Percentiles rank a stretch among this genome's conserved stretches.
Evolutionary conservation across 2,113 vertebrate genomes (phyloP).

Genomic region (Holacanthus passer): DNA sequence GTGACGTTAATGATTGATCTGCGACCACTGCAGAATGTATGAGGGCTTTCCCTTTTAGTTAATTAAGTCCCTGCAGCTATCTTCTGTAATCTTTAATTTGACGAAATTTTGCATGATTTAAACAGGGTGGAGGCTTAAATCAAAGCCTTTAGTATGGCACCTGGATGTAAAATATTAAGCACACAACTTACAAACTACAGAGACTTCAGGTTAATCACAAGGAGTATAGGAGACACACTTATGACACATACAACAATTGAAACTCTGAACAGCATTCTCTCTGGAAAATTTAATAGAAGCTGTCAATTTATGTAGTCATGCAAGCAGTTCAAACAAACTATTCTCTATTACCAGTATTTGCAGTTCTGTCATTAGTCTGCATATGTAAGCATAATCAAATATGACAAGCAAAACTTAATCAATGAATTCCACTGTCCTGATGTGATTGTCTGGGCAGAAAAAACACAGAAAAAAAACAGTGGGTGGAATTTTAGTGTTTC

Average conservation of each 20-base stretch:
- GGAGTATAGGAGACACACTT: neutral
- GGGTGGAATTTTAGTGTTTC: no score
- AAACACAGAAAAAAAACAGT: no score
- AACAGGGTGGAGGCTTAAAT: neutral
- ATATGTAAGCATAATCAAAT: neutral
- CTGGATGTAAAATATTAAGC: slow-evolving; percentile 5
- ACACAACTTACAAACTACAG: neutral
- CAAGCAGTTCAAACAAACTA: neutral
- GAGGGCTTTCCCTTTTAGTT: neutral
- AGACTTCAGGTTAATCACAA: neutral
- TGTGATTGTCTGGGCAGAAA: no score
- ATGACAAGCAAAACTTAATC: no score
- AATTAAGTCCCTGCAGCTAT: neutral
- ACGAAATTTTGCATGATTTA: neutral
- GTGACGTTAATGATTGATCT: neutral
- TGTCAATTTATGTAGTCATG: neutral
- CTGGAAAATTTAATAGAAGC: no score
- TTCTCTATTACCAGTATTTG: neutral
- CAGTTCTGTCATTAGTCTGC: neutral
- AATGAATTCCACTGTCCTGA: no score
- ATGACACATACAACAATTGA: no score
- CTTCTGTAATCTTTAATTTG: slow-evolving; percentile 1
- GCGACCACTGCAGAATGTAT: neutral
- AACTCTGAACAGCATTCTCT: neutral
- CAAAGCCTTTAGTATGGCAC: neutral